Evolutionary conservation across 2,888 invertebrate genomes (phyloP).

Genomic region (Lycia hirtaria): DNA sequence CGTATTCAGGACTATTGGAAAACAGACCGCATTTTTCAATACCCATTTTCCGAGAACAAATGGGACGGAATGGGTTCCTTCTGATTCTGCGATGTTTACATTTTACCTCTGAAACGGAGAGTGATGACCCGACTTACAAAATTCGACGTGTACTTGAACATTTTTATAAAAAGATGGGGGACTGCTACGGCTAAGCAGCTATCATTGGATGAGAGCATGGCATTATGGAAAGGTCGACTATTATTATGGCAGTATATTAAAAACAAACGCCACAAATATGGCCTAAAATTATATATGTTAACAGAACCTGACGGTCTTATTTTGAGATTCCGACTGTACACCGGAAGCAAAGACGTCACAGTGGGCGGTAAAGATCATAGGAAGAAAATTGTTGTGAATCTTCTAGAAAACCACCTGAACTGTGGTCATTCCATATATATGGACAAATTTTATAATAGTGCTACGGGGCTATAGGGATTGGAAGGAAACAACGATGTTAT

Average conservation of each 20-base stretch:
- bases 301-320: conserved; percentile 2
- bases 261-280: conserved; percentile 6
- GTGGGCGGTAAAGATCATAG: conserved; percentile 21
- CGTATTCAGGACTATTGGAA: neutral
- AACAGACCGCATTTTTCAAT: neutral
- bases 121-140: neutral
- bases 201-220: neutral
- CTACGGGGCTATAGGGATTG: no score
- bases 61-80: neutral
- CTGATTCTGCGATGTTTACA: neutral
- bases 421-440: conserved; percentile 30
- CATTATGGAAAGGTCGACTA: neutral
- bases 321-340: conserved; percentile 19
- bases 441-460: conserved; percentile 35
- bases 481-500: no score
- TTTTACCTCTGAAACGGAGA: neutral
- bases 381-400: conserved; percentile 28
- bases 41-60: neutral
- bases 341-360: conserved; percentile 11
- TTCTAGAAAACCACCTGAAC: conserved; percentile 12
- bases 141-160: neutral
- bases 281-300: neutral
- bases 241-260: neutral
- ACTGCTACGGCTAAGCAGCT: neutral
- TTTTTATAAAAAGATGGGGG: neutral